Conservation (phyloP, 2,797 vertebrate species). For the Gallinago stenura region DNA sequence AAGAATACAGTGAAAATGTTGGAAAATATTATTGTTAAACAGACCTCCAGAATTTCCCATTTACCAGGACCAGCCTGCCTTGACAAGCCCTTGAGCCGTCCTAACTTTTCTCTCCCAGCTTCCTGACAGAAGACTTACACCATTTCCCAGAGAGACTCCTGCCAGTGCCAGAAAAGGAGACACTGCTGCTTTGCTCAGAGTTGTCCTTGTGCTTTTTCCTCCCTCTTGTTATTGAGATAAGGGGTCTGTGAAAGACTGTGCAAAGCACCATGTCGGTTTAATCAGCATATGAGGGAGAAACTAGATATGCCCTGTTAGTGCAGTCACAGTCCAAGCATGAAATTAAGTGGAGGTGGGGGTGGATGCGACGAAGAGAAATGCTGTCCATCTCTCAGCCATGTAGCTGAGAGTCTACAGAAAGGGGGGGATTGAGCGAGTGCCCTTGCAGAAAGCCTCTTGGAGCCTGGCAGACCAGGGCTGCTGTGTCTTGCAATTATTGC, state of each 20-base stretch:
- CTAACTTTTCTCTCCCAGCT: neutral
- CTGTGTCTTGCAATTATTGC: slow-evolving; percentile 30
- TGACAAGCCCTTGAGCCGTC: neutral
- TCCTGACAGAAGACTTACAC: neutral
- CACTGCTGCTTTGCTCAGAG: slow-evolving; percentile 32
- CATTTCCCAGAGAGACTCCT: neutral
- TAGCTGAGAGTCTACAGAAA: neutral
- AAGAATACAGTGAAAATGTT: neutral
- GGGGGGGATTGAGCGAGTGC: neutral
- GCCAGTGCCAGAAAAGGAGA: slow-evolving; percentile 21
- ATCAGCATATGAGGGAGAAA: slow-evolving; percentile 72
- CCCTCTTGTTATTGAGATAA: slow-evolving; percentile 75
- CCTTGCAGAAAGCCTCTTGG: slow-evolving; percentile 60
- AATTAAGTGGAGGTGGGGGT: slow-evolving; percentile 60
- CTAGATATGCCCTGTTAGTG: slow-evolving; percentile 71
- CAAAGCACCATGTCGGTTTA: slow-evolving; percentile 76
- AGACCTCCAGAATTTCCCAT: neutral
- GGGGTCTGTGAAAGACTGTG: slow-evolving; percentile 76
- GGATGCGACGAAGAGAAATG: neutral
- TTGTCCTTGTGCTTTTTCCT: slow-evolving; percentile 73
- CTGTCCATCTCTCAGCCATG: slow-evolving; percentile 38
- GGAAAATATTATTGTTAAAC: neutral
- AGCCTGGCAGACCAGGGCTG: slow-evolving; percentile 20
- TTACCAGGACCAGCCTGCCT: neutral
- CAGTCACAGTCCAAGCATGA: slow-evolving; percentile 61